These are phyloP conservation scores for Limnodromus scolopaceus DNA, from an alignment of 2,797 vertebrate species.

Conservation along the genomic window DNA sequence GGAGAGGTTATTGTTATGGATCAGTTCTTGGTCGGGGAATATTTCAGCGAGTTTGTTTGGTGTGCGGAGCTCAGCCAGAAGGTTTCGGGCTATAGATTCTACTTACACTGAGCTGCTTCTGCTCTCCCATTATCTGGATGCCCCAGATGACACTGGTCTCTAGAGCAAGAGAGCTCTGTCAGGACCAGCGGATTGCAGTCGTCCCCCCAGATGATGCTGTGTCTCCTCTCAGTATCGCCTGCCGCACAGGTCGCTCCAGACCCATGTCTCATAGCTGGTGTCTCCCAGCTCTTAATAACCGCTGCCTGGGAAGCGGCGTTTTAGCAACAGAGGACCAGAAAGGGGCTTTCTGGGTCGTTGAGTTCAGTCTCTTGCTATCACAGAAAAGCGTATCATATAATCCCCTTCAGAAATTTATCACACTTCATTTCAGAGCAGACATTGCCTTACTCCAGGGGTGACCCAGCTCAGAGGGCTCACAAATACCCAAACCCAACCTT, in stretches of 20 bases:
- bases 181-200: background rate
- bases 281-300: background rate
- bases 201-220: background rate
- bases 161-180: background rate
- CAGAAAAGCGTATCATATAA: background rate
- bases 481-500: background rate
- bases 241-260: background rate
- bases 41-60: background rate
- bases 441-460: background rate
- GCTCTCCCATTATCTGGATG: background rate
- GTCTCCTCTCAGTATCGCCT: background rate
- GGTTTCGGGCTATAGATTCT: background rate
- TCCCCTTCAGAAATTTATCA: slow-evolving; percentile 33
- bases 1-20: slow-evolving; percentile 14
- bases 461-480: background rate
- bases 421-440: slow-evolving; percentile 7
- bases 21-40: background rate
- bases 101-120: background rate
- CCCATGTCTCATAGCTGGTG: background rate
- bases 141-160: background rate
- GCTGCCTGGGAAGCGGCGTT: background rate
- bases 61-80: background rate
- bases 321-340: background rate
- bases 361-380: slow-evolving; percentile 29
- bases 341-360: background rate